Evolutionary conservation across 2,797 vertebrate species (phyloP).

Genomic region (Uromys caudimaculatus): DNA sequence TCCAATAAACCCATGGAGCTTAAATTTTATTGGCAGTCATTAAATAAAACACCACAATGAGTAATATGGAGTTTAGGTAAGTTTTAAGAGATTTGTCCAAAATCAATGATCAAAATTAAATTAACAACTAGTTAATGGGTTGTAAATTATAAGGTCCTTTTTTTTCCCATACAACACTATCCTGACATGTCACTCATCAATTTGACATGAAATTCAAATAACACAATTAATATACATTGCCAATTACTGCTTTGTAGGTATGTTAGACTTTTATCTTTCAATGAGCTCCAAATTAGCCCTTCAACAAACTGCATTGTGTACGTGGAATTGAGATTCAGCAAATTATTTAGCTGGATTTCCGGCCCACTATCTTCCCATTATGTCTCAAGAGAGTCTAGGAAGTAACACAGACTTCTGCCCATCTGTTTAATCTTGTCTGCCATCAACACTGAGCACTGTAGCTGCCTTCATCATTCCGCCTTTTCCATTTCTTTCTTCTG

Average conservation of each 20-base stretch:
- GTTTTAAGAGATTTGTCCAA: conserved; percentile 13
- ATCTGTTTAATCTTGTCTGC: neutral
- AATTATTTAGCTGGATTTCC: neutral
- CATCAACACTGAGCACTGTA: neutral
- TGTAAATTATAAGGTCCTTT: neutral
- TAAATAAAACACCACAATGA: neutral
- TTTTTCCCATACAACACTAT: neutral
- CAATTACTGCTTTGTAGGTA: neutral
- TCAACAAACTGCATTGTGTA: neutral
- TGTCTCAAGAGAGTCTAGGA: neutral
- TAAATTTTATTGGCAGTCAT: neutral
- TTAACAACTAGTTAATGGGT: neutral
- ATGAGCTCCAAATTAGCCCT: neutral
- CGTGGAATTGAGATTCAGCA: neutral
- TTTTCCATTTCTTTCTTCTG: neutral
- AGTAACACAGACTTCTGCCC: neutral
- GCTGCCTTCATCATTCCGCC: neutral
- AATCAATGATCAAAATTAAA: neutral
- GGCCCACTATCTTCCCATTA: neutral
- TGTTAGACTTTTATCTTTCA: neutral
- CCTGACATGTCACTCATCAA: neutral
- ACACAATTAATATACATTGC: neutral
- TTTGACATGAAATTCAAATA: neutral
- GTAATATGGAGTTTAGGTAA: neutral
- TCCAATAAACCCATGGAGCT: neutral